phyloP scores from a whole-genome alignment of 1,140 invertebrate species.

The Drosophila asahinai region DNA sequence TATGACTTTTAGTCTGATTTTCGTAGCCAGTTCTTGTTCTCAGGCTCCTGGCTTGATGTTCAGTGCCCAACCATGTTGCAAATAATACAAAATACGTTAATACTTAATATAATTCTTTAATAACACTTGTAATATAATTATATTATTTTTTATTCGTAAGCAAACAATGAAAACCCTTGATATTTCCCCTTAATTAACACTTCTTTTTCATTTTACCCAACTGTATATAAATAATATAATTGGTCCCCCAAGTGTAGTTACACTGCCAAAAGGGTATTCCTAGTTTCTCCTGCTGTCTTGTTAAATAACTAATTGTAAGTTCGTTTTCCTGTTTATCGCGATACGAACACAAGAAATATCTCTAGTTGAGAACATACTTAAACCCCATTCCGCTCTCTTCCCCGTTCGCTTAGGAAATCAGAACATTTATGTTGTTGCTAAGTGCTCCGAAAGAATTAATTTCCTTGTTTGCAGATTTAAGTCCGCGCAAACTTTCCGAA shows the following conservation, averaged over 20 bases:
- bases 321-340: constrained; percentile 19
- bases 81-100: too few species aligned
- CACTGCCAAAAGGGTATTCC: neutral
- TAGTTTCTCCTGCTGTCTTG: constrained; percentile 10
- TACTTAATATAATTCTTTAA: too few species aligned
- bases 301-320: constrained; percentile 23
- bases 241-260: constrained; percentile 5
- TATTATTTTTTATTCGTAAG: too few species aligned
- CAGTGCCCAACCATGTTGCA: too few species aligned
- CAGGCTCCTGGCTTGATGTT: too few species aligned
- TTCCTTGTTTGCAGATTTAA: constrained; percentile 24
- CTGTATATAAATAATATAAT: neutral
- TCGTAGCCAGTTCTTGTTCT: too few species aligned
- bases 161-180: too few species aligned
- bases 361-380: constrained; percentile 7
- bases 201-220: neutral
- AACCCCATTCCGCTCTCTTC: neutral
- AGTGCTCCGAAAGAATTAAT: constrained; percentile 24
- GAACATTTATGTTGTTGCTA: constrained; percentile 20
- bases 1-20: too few species aligned
- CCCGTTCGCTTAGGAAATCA: constrained; percentile 1
- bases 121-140: too few species aligned
- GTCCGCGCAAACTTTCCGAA: constrained; percentile 15
- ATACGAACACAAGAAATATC: constrained; percentile 18
- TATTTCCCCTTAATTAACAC: neutral